Evolutionary conservation across 2,113 vertebrate species (phyloP).

Genomic region (Falcunculus frontatus): DNA sequence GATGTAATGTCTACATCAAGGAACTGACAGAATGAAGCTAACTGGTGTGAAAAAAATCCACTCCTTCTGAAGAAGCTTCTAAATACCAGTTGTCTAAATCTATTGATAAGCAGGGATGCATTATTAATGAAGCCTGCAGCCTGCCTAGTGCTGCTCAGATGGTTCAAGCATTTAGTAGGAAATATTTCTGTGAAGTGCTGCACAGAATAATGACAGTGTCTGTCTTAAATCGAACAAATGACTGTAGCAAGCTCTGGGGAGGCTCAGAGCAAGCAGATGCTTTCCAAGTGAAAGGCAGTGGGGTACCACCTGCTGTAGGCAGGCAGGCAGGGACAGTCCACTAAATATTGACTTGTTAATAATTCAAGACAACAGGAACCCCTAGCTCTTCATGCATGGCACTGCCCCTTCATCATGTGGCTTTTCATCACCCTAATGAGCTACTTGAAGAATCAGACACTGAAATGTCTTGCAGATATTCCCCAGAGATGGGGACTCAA

Average conservation of each 20-base stretch:
- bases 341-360: constrained; percentile 74
- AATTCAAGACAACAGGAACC: constrained; percentile 74
- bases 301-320: constrained; percentile 74
- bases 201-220: constrained; percentile 75
- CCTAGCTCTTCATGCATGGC: constrained; percentile 60
- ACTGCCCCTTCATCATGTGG: constrained; percentile 58
- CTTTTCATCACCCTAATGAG: constrained; percentile 73
- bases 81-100: constrained; percentile 86
- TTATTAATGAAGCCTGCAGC: constrained; percentile 84
- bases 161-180: constrained; percentile 79
- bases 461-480: constrained; percentile 57
- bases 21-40: constrained; percentile 77
- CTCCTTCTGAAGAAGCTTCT: constrained; percentile 78
- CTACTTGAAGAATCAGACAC: constrained; percentile 55
- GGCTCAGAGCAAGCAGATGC: constrained; percentile 68
- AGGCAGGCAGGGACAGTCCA: constrained; percentile 56
- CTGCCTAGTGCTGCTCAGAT: constrained; percentile 80
- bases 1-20: constrained; percentile 81
- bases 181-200: constrained; percentile 77
- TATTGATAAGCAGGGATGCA: constrained; percentile 85
- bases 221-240: constrained; percentile 83
- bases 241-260: constrained; percentile 72
- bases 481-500: constrained; percentile 33
- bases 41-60: constrained; percentile 71
- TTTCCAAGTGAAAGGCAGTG: constrained; percentile 64